Conservation (phyloP, 2,888 invertebrate species). For the Limnephilus auricula region DNA sequence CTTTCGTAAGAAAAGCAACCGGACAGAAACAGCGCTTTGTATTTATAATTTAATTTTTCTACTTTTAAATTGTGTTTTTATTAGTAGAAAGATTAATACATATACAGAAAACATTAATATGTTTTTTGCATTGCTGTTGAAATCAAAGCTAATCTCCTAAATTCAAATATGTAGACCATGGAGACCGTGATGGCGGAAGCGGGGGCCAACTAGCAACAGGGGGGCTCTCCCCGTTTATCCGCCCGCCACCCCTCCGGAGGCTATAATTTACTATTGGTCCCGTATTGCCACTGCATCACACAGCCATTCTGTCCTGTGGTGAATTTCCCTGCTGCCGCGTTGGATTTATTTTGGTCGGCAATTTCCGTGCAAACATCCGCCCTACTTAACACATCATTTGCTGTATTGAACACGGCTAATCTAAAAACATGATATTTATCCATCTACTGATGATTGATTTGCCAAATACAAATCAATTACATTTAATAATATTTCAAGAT, state of each 20-base stretch:
- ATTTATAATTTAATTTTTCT: too few species aligned
- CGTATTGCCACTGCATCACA: neutral
- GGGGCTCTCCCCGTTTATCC: neutral
- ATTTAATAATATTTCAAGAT: neutral
- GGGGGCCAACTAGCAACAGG: neutral
- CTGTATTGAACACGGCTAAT: neutral
- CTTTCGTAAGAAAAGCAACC: too few species aligned
- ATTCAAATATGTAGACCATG: neutral
- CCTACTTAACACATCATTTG: neutral
- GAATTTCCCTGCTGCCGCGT: neutral
- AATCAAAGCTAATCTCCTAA: neutral
- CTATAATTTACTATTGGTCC: slow-evolving; percentile 19
- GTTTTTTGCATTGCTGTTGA: neutral
- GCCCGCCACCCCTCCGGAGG: neutral
- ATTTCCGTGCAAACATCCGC: neutral
- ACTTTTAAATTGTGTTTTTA: neutral
- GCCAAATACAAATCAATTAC: neutral
- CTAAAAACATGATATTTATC: neutral
- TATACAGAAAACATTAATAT: too few species aligned
- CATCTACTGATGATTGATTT: neutral
- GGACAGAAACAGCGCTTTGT: too few species aligned
- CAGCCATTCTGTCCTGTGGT: neutral
- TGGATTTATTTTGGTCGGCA: neutral
- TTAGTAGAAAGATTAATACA: neutral
- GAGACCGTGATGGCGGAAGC: neutral